A percentile compares a stretch with the other conserved stretches of the same genome.
Evolutionary conservation across 2,797 vertebrate species (phyloP).

Genomic region (Pipistrellus pygmaeus): DNA sequence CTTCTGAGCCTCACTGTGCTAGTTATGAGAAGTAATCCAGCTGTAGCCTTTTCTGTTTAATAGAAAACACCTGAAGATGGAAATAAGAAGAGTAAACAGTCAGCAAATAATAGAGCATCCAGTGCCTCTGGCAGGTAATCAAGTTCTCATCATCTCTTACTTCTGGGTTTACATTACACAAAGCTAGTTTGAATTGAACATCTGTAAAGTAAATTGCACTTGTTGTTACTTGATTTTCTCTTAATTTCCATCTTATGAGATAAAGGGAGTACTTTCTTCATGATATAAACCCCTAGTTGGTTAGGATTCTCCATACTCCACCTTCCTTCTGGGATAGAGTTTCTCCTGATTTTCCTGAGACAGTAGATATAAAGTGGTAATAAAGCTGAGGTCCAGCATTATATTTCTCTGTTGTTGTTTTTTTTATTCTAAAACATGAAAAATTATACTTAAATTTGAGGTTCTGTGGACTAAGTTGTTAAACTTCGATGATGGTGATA

Average conservation of each 20-base stretch:
- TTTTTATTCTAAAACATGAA: not conserved
- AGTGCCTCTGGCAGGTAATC: conserved; percentile 80
- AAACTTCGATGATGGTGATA: not conserved
- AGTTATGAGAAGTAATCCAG: not conserved
- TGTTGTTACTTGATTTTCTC: conserved; percentile 6
- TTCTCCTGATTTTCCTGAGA: not conserved
- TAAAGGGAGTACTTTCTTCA: not conserved
- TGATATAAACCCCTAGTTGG: not conserved
- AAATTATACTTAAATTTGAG: not conserved
- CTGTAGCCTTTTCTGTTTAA: conserved; percentile 57
- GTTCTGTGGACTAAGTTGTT: not conserved
- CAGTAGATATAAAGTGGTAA: not conserved
- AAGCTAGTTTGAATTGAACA: not conserved
- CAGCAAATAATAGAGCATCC: conserved; percentile 69
- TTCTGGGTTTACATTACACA: not conserved
- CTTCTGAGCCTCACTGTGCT: not conserved
- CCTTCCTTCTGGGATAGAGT: not conserved
- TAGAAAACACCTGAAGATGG: conserved; percentile 73
- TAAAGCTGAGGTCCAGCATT: not conserved
- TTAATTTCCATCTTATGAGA: not conserved
- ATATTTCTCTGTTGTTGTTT: not conserved
- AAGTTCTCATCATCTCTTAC: not conserved
- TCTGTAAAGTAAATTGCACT: not conserved
- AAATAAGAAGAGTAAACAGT: conserved; percentile 72
- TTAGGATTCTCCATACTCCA: not conserved